Evolutionary conservation across 2,797 vertebrate species (phyloP), one percentile per base, ranked within the genome.

Genomic region (Crax fasciolata): DNA sequence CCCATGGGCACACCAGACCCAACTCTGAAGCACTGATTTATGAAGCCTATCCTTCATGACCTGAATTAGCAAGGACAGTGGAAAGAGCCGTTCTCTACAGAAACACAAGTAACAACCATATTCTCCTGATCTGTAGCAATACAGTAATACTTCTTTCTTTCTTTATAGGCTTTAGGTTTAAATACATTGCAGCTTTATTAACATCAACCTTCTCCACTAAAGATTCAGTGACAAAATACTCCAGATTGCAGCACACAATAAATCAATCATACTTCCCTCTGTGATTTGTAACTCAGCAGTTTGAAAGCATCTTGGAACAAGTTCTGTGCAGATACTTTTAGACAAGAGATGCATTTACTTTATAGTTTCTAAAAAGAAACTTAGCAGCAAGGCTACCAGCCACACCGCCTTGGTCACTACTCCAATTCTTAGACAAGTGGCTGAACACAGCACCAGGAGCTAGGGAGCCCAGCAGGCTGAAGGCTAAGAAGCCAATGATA

Each of bases 211-310:
- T 49, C 90, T 80, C 54, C 58, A 43, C 92, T 94, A 72, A 74
- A 96, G 94, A 93, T 93, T 74, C 81, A 83, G 92, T n/a, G 84
- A 89, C 76, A 96, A 94, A 96, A 82, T 82, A 43, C 72, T 89
- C 86, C 84, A 94, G 72, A 96, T 68, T 92, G 93, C 75, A 87
- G 70, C 77, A 85, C 59, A 81, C 78, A 92, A 89, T 87, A 87
- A 94, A 95, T 94, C 93, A 95, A 59, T 87, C 82, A 85, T 87
- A 77, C 32, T 43, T 91, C 78, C 65, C 41, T 0, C 2, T 12
- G 76, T 63, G 46, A 62, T 90, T 41, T 76, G 63, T 72, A 92
- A 78, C 62, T 71, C 89, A 62, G 81, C 75, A 85, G 41, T 89
- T 72, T 85, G 79, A 91, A 96, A 94, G 84, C 79, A 74, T 81